Base-by-base conservation (phyloP, 2,797 vertebrate species). In the Coracias cyanogaster region DNA sequence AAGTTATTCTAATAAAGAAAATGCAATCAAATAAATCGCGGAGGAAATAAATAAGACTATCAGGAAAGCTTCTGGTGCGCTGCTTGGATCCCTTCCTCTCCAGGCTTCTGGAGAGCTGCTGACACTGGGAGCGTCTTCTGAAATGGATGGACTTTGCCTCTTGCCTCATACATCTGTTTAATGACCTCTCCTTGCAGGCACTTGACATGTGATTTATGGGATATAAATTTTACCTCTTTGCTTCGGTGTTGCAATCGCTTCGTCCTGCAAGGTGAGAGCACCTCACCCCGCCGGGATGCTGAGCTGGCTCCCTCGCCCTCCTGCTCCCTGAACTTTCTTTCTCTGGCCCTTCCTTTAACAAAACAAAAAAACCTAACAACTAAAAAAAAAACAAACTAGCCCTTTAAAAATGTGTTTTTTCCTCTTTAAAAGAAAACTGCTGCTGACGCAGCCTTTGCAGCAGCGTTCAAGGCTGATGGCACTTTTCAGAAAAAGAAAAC, bases 91-190 rank as follows among this genome's bases (percentile, higher is more conserved):
- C 60, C 55, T 70, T 60, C 85, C 94, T 97, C 91, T 78, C 1
- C 24, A 93, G 92, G 35, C 78, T 94, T 66, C 85, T 73, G 90
- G 88, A 77, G 94, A 93, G 94, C 95, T 93, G 94, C 93, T 94
- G 96, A 87, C 93, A 94, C 67, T 18, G 84, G 93, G 87, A 94
- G 74, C 29, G 16, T 93, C 94, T 94, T 46, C 90, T 67, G 69
- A 95, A 95, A 96, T 95, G 90, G 94, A 96, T 96, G 90, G 94
- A 93, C 93, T 93, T 96, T 94, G 94, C 93, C 91, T 96, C 94
- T 95, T 86, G 92, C 92, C 96, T 96, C 92, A 91, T 96, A 94
- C 94, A 96, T 96, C 97, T 97, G 96, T 86, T 94, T 96, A 97
- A 97, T 90, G 96, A 96, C 94, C 96, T 93, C 94, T 96, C 90